Conservation (phyloP, 1,140 invertebrate genomes). For the Drosophila lacteicornis region DNA sequence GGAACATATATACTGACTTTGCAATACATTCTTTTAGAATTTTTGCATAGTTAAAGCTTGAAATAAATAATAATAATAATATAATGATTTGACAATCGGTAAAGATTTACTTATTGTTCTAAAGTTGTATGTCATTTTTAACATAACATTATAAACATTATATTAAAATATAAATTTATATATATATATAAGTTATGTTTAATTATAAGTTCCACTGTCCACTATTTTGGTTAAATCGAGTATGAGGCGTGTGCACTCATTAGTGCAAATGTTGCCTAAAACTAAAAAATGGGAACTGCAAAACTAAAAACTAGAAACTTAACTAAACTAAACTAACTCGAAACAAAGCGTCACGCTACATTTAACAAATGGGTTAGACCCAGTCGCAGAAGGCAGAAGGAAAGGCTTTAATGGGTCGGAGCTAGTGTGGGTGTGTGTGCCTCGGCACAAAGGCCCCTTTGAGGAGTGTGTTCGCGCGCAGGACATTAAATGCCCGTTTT, state of each 20-base stretch:
- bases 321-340: conserved; percentile 68
- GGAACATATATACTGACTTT: too few species aligned
- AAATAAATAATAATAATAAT: not conserved
- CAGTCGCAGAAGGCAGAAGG: conserved; percentile 7
- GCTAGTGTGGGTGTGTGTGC: conserved; percentile 3
- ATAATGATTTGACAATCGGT: too few species aligned
- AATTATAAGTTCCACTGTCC: not conserved
- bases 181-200: not conserved
- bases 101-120: too few species aligned
- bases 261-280: conserved; percentile 68
- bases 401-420: conserved; percentile 41
- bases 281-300: conserved; percentile 46
- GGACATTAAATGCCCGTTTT: conserved; percentile 67
- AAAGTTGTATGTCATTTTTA: too few species aligned
- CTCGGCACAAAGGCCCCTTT: conserved; percentile 64
- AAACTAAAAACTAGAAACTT: conserved; percentile 60
- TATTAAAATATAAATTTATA: not conserved
- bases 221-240: conserved; percentile 17
- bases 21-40: too few species aligned
- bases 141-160: too few species aligned
- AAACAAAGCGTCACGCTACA: conserved; percentile 76
- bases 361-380: conserved; percentile 76
- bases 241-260: conserved; percentile 68
- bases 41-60: too few species aligned
- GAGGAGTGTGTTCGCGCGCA: conserved; percentile 44